Percentiles rank a stretch among this genome's conserved stretches.
These are phyloP conservation scores for Poecilobothrus nobilitatus DNA, from an alignment of 2,888 invertebrate genomes.

Conservation along the genomic window DNA sequence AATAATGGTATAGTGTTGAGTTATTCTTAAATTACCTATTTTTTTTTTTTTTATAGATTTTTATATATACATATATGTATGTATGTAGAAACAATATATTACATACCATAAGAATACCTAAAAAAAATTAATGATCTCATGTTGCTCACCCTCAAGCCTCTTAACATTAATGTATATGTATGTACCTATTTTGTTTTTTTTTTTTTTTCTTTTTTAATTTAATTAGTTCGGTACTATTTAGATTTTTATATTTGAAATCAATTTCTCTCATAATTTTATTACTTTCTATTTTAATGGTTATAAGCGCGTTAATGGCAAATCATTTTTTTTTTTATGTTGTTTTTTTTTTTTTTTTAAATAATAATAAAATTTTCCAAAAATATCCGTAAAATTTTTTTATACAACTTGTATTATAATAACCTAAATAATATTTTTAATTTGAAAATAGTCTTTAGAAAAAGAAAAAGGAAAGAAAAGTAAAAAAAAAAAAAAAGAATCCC, in stretches of 20 bases:
- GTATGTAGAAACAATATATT: too few species aligned
- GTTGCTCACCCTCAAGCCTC: background rate
- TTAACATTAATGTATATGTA: background rate
- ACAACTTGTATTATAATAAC: too few species aligned
- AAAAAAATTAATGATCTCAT: background rate
- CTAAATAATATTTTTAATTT: too few species aligned
- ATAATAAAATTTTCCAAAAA: background rate
- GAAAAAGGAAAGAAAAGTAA: background rate
- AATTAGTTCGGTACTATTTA: too few species aligned
- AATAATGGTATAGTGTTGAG: background rate
- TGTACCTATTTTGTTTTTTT: background rate
- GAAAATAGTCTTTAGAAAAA: too few species aligned
- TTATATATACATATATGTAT: too few species aligned
- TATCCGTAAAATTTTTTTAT: slow-evolving; percentile 1
- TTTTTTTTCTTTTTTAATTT: background rate
- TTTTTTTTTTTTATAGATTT: too few species aligned
- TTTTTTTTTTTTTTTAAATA: too few species aligned
- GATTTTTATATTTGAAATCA: background rate
- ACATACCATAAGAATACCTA: too few species aligned
- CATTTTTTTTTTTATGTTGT: background rate
- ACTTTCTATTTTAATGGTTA: slow-evolving; percentile 1
- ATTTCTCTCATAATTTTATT: slow-evolving; percentile 5
- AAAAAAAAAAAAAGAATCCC: background rate
- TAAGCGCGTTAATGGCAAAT: background rate
- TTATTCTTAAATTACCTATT: too few species aligned